These are phyloP conservation scores for Nettapus auritus DNA, from an alignment of 2,113 vertebrate genomes.

Conservation along the genomic window DNA sequence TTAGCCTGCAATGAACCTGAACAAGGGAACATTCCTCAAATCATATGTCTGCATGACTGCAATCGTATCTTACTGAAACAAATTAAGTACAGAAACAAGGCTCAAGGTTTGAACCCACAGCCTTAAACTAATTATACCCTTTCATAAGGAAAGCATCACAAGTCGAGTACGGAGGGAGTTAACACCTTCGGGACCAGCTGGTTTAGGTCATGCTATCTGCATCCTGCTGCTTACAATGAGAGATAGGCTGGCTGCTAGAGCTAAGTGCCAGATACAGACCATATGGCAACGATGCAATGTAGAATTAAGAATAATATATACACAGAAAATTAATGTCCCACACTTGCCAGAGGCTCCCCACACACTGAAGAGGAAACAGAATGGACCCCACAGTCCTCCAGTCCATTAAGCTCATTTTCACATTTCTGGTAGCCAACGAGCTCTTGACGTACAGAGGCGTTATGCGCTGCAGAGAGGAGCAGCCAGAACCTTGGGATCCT, in stretches of 20 bases:
- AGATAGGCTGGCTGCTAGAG: neutral
- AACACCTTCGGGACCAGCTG: slow-evolving; percentile 38
- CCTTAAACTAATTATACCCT: neutral
- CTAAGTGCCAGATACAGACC: neutral
- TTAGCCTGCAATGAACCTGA: slow-evolving; percentile 6
- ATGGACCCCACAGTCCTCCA: neutral
- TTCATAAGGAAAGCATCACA: neutral
- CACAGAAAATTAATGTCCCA: neutral
- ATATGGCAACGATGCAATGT: neutral
- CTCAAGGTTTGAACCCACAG: neutral
- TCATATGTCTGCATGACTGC: neutral
- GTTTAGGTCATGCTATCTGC: neutral
- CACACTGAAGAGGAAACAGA: rapidly evolving
- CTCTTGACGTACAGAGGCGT: no score
- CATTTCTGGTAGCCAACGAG: neutral
- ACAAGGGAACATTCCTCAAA: neutral
- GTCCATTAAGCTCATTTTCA: neutral
- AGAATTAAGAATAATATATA: neutral
- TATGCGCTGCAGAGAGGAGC: neutral
- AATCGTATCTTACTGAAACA: neutral
- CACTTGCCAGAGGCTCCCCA: neutral
- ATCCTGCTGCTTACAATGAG: slow-evolving; percentile 5
- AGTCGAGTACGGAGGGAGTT: neutral
- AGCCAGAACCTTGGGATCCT: neutral
- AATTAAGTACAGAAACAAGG: neutral